Percentiles rank a stretch among this genome's conserved stretches.
Evolutionary conservation across 1,140 invertebrate species (phyloP).

Genomic region (Trypoxylus dichotomus): DNA sequence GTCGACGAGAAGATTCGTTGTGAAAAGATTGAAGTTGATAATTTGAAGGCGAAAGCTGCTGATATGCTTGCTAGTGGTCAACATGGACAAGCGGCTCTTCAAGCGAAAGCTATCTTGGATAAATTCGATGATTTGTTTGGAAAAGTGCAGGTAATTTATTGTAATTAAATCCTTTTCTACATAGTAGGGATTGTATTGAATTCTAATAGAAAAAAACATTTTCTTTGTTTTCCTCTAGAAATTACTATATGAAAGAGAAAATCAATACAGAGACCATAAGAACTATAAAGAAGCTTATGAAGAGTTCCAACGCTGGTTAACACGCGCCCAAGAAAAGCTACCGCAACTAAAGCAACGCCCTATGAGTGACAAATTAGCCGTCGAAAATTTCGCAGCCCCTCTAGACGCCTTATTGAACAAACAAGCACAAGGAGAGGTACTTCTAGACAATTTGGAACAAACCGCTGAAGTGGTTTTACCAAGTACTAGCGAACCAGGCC

Average conservation of each 20-base stretch:
- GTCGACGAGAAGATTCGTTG: conserved; percentile 87
- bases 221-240: conserved; percentile 56
- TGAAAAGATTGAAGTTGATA: conserved; percentile 91
- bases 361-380: conserved; percentile 81
- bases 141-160: conserved; percentile 63
- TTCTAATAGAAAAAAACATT: no score
- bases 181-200: no score
- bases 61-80: conserved; percentile 86
- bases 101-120: conserved; percentile 82
- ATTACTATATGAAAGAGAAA: conserved; percentile 75
- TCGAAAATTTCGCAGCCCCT: conserved; percentile 84
- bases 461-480: conserved; percentile 83
- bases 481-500: conserved; percentile 76
- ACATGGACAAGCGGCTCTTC: conserved; percentile 76
- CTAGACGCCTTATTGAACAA: conserved; percentile 85
- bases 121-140: conserved; percentile 75
- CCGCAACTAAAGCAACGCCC: conserved; percentile 83
- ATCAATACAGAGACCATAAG: conserved; percentile 85
- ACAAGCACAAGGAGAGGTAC: conserved; percentile 84
- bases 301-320: conserved; percentile 83
- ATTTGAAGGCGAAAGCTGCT: conserved; percentile 80
- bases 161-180: conserved; percentile 1
- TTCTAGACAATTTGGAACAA: conserved; percentile 84
- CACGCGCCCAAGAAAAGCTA: conserved; percentile 83
- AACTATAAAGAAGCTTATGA: conserved; percentile 88